A percentile compares a stretch with the other conserved stretches of the same genome.
Evolutionary conservation across 2,113 vertebrate species (phyloP).

Genomic region (Pollimyrus isidori): DNA sequence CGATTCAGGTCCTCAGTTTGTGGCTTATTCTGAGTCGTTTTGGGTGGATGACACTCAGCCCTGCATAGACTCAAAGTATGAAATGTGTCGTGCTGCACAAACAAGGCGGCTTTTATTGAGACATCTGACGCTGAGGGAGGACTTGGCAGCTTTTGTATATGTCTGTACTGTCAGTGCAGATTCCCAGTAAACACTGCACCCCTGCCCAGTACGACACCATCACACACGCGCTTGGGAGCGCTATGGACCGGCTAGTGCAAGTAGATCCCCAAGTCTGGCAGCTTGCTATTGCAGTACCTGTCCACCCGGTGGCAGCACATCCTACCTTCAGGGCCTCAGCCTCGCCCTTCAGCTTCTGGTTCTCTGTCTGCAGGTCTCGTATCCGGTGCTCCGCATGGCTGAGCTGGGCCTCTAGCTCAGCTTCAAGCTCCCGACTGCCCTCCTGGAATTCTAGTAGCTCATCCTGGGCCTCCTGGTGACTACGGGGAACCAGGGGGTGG

Average conservation of each 20-base stretch:
- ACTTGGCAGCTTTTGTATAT: no score
- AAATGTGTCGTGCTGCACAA: no score
- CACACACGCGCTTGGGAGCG: not conserved
- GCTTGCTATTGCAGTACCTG: not conserved
- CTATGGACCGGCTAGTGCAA: not conserved
- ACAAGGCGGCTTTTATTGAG: no score
- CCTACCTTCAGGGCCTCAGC: slow-evolving; percentile 83
- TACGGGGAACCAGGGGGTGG: slow-evolving; percentile 38
- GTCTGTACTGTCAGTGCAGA: not conserved
- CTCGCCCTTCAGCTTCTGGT: slow-evolving; percentile 89
- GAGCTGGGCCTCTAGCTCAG: slow-evolving; percentile 90
- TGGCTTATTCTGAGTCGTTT: no score
- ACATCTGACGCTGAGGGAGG: no score
- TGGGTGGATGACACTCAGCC: not conserved
- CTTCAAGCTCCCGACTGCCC: slow-evolving; percentile 92
- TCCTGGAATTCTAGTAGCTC: slow-evolving; percentile 97
- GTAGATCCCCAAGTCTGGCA: not conserved
- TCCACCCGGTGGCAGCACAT: not conserved
- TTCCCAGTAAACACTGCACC: not conserved
- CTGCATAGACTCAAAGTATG: no score
- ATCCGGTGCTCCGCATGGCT: slow-evolving; percentile 89
- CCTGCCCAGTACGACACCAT: not conserved
- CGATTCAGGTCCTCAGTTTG: not conserved
- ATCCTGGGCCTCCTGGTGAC: slow-evolving; percentile 89
- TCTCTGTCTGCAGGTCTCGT: slow-evolving; percentile 85